Percentiles rank a stretch among this genome's conserved stretches.
These are phyloP conservation scores for Apis cerana DNA, from an alignment of 1,140 invertebrate species.

Conservation along the genomic window DNA sequence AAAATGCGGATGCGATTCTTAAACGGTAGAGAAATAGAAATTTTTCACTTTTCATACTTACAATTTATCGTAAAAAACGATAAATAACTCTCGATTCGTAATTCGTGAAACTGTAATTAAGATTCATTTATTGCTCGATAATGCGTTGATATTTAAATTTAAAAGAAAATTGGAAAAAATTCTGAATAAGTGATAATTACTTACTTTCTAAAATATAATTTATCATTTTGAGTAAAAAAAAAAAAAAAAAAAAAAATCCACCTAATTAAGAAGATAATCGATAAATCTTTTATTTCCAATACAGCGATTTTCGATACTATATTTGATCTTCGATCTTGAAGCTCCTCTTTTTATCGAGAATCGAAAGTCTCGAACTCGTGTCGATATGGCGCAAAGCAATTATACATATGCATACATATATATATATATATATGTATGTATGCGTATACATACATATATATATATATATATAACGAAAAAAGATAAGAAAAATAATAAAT, in stretches of 20 bases:
- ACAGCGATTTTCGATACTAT: background rate
- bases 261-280: background rate
- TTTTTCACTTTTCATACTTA: constrained; percentile 44
- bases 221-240: constrained; percentile 3
- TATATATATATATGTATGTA: background rate
- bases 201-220: constrained; percentile 25
- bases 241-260: background rate
- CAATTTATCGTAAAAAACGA: background rate
- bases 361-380: constrained; percentile 3
- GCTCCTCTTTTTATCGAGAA: constrained; percentile 26
- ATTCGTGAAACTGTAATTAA: constrained; percentile 13
- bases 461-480: background rate
- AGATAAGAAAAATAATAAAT: constrained; percentile 5
- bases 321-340: constrained; percentile 18
- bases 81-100: constrained; percentile 8
- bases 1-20: background rate
- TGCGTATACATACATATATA: background rate
- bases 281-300: constrained; percentile 14
- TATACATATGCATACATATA: background rate
- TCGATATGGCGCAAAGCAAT: constrained; percentile 1
- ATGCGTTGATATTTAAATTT: constrained; percentile 23
- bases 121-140: background rate
- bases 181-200: constrained; percentile 8
- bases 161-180: constrained; percentile 23
- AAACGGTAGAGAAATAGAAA: constrained; percentile 8